These are phyloP conservation scores for Pelodiscus sinensis DNA, from an alignment of 2,113 vertebrate genomes.

Conservation along the genomic window DNA sequence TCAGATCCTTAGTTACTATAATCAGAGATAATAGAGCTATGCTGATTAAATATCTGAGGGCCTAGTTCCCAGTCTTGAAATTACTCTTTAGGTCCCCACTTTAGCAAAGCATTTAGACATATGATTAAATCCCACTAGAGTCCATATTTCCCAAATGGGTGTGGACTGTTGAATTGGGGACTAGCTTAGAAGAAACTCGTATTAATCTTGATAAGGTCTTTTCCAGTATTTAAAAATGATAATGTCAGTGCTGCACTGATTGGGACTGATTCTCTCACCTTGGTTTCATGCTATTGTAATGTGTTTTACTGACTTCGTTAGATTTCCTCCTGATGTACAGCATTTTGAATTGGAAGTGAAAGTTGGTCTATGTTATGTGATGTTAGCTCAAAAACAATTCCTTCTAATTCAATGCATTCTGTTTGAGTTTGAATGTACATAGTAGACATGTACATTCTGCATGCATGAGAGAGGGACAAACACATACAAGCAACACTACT, in stretches of 20 bases:
- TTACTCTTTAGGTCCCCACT: neutral
- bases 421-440: neutral
- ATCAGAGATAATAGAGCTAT: neutral
- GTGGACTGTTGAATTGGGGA: neutral
- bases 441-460: neutral
- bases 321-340: neutral
- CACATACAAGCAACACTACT: neutral
- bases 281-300: neutral
- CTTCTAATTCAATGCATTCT: neutral
- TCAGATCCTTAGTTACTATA: neutral
- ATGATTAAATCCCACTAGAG: neutral
- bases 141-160: neutral
- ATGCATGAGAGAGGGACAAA: neutral
- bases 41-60: neutral
- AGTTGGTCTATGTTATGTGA: neutral
- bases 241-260: neutral
- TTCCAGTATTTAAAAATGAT: rapidly evolving
- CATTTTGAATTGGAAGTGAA: neutral
- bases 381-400: neutral
- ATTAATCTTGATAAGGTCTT: neutral
- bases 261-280: neutral
- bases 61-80: rapidly evolving
- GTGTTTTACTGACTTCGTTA: neutral
- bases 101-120: neutral
- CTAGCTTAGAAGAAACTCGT: neutral